Evolutionary conservation across 2,797 vertebrate species (phyloP).

Genomic region (Anguilla pacifica): DNA sequence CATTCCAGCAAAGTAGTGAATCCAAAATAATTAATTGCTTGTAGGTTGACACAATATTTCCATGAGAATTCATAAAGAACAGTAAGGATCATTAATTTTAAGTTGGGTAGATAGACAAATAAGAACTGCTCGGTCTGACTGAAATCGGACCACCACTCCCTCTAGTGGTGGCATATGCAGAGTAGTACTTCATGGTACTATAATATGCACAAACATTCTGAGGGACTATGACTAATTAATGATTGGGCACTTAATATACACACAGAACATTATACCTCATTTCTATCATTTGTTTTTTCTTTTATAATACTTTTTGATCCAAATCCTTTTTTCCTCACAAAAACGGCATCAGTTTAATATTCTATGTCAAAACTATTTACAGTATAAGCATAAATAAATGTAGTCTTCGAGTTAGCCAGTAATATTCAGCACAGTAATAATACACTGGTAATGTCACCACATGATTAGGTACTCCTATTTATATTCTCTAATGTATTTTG

Average conservation of each 20-base stretch:
- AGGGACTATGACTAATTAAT: no score
- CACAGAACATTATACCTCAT: neutral
- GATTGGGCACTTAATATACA: neutral
- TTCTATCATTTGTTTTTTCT: no score
- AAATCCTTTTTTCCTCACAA: no score
- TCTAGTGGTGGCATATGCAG: slow-evolving; percentile 24
- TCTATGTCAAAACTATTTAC: neutral
- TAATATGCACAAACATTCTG: neutral
- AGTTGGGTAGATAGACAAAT: neutral
- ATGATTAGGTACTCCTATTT: no score
- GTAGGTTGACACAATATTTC: neutral
- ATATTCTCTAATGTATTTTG: no score
- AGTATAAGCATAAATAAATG: neutral
- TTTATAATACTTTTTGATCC: no score
- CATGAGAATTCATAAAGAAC: neutral
- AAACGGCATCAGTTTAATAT: no score
- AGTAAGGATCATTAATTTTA: neutral
- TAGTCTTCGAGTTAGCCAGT: neutral
- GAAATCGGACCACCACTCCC: slow-evolving; percentile 14
- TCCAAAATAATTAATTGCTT: neutral
- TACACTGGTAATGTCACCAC: no score
- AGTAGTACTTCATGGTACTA: neutral
- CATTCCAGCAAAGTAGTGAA: neutral
- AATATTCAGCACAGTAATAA: neutral
- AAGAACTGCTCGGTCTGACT: neutral